Evolutionary conservation across 2,113 vertebrate genomes (phyloP).

Genomic region (Dinomys branickii): DNA sequence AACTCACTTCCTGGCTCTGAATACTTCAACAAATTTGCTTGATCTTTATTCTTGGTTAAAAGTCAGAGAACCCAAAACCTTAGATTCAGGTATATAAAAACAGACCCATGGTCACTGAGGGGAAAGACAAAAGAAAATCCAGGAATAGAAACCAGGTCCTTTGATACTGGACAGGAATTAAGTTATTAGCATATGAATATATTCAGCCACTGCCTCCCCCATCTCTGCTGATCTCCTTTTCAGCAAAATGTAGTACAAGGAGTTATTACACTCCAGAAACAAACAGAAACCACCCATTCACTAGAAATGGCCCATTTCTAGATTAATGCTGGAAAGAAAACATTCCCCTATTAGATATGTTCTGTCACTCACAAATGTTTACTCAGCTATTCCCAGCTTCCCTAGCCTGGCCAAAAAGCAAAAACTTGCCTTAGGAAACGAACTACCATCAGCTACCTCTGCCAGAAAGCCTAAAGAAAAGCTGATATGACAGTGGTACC

Average conservation of each 20-base stretch:
- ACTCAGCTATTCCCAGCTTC: slow-evolving; percentile 8
- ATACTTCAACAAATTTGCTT: slow-evolving; percentile 17
- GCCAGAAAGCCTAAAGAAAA: neutral
- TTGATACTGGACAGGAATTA: slow-evolving; percentile 1
- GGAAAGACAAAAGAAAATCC: neutral
- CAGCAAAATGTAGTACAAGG: neutral
- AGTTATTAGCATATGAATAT: slow-evolving; percentile 18
- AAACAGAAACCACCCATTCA: slow-evolving; percentile 27
- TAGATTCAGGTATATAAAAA: slow-evolving; percentile 37
- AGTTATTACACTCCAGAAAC: neutral
- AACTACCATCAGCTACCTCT: neutral
- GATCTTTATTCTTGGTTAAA: slow-evolving; percentile 33
- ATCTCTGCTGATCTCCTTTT: neutral
- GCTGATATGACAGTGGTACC: neutral
- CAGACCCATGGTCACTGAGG: neutral
- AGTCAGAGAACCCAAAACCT: neutral
- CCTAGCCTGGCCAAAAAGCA: neutral
- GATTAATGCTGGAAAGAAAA: slow-evolving; percentile 41
- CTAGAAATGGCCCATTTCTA: neutral
- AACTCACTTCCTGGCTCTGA: neutral
- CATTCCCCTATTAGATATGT: neutral
- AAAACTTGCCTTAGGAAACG: slow-evolving; percentile 7
- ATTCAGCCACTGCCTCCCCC: neutral
- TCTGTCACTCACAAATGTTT: slow-evolving; percentile 2
- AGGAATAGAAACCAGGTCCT: slow-evolving; percentile 37